These are phyloP conservation scores for Drosophila stalkeri DNA, from an alignment of 2,888 invertebrate genomes.

Conservation along the genomic window DNA sequence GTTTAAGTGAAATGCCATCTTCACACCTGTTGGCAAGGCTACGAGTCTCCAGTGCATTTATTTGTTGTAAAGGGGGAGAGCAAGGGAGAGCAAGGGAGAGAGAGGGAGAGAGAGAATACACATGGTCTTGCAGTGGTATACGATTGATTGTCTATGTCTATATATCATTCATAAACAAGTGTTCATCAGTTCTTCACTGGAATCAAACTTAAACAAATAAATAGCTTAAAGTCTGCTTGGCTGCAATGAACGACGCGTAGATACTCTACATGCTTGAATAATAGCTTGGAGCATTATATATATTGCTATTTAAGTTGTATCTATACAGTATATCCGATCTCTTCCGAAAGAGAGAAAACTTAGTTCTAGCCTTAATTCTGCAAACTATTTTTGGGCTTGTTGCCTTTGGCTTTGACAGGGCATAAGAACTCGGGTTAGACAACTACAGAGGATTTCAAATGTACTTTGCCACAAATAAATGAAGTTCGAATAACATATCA, in stretches of 20 bases:
- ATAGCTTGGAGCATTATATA: too few species aligned
- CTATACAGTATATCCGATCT: too few species aligned
- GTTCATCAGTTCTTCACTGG: conserved; percentile 22
- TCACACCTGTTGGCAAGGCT: conserved; percentile 43
- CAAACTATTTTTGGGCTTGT: too few species aligned
- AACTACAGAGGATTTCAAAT: not conserved
- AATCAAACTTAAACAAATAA: conserved; percentile 5
- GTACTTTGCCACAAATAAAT: not conserved
- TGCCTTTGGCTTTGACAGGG: not conserved
- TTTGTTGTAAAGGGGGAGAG: not conserved
- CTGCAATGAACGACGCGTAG: not conserved
- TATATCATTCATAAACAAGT: not conserved
- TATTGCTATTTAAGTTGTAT: too few species aligned
- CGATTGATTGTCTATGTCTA: not conserved
- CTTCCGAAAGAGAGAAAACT: not conserved
- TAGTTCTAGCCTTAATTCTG: not conserved
- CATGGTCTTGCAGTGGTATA: too few species aligned
- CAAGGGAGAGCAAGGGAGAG: not conserved
- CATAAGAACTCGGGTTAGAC: not conserved
- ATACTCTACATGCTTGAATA: not conserved
- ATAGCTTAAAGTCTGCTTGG: not conserved
- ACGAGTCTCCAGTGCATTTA: conserved; percentile 1
- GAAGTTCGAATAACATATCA: not conserved
- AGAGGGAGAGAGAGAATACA: too few species aligned
- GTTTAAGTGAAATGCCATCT: conserved; percentile 45